Conservation (phyloP, 2,113 vertebrate genomes). For the Mesocricetus auratus region DNA sequence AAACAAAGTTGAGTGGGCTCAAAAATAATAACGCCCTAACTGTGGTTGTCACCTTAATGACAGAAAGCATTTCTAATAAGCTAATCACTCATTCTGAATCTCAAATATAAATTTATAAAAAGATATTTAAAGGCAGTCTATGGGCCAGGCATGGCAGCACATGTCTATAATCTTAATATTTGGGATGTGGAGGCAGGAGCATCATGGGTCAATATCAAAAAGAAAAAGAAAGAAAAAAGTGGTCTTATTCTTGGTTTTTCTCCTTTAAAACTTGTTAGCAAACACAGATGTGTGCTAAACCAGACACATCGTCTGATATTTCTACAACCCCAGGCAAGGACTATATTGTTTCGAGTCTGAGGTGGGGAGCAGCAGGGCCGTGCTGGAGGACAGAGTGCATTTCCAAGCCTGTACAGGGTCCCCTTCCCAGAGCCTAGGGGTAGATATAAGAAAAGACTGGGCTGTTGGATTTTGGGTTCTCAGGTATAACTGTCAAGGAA, state of each 20-base stretch:
- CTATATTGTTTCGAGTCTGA: background rate
- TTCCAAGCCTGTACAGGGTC: background rate
- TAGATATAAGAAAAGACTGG: background rate
- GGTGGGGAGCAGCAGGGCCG: background rate
- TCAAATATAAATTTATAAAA: constrained; percentile 45
- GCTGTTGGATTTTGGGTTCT: background rate
- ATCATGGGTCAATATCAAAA: background rate
- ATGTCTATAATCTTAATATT: background rate
- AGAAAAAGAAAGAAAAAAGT: background rate
- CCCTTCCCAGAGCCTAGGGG: too few species aligned
- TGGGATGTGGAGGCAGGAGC: background rate
- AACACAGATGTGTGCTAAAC: background rate
- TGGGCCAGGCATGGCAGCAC: background rate
- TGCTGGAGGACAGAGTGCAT: too few species aligned
- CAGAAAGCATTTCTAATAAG: background rate
- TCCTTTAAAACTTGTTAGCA: background rate
- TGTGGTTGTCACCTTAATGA: background rate
- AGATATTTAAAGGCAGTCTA: background rate
- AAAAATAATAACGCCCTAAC: background rate
- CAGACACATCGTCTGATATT: background rate
- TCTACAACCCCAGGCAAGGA: background rate
- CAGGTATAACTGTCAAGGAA: background rate
- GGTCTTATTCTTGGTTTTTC: background rate
- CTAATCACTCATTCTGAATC: background rate
- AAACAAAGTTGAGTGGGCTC: background rate